These are phyloP conservation scores for Pelochelys cantorii DNA, from an alignment of 2,797 vertebrate species.

Conservation along the genomic window DNA sequence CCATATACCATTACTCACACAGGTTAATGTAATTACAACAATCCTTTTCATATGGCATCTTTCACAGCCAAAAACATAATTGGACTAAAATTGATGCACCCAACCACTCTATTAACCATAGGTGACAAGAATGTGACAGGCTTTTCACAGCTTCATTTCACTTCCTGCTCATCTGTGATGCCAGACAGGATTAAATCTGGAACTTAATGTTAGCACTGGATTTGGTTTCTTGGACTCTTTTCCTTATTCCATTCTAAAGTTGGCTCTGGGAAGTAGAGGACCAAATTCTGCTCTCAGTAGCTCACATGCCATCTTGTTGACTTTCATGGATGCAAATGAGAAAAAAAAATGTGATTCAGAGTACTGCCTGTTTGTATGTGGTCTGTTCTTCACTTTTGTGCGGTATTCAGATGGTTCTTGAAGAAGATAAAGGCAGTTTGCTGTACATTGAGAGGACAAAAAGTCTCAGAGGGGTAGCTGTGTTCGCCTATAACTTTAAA, in stretches of 20 bases:
- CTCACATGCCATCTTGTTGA: fast-evolving
- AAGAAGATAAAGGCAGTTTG: slow-evolving; percentile 49
- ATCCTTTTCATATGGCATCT: background rate
- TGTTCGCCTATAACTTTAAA: no score
- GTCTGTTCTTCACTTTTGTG: slow-evolving; percentile 6
- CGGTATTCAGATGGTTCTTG: slow-evolving; percentile 40
- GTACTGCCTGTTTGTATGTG: background rate
- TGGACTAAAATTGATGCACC: background rate
- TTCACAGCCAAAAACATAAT: background rate
- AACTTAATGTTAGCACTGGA: background rate
- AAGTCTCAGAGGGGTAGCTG: no score
- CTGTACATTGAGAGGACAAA: slow-evolving; percentile 42
- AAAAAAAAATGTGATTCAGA: background rate
- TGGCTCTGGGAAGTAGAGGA: background rate
- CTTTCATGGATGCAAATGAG: background rate
- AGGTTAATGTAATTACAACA: background rate
- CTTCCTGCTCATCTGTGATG: background rate
- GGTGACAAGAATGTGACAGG: fast-evolving
- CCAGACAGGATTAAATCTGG: fast-evolving
- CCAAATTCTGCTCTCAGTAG: background rate
- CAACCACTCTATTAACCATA: background rate
- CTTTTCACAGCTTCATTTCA: background rate
- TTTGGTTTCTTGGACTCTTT: background rate
- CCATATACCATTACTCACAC: background rate
- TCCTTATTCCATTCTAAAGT: fast-evolving